Conservation (phyloP, 1,140 invertebrate species). For the Drosophila leontia region DNA sequence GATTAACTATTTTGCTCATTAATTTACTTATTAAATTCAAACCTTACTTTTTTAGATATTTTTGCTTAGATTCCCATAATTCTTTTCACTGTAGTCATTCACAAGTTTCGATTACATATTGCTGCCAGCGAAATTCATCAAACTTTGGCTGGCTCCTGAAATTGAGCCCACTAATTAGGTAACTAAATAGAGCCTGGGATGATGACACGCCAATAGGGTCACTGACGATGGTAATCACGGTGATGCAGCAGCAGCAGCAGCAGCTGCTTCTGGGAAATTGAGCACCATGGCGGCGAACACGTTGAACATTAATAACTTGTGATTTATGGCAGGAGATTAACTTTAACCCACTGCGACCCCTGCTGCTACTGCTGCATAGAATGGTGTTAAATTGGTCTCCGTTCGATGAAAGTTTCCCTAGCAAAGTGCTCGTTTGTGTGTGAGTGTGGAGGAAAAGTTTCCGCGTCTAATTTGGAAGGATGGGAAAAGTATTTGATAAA, state of each 20-base stretch:
- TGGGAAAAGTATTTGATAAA: slow-evolving; percentile 49
- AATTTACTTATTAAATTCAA: background rate
- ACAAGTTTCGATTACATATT: background rate
- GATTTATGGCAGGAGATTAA: slow-evolving; percentile 64
- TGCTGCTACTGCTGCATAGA: slow-evolving; percentile 24
- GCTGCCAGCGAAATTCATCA: slow-evolving; percentile 12
- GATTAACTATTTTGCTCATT: too few relatives aligned
- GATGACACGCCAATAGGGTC: slow-evolving; percentile 47
- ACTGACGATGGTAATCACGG: slow-evolving; percentile 22
- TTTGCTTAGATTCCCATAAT: background rate
- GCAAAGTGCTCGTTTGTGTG: slow-evolving; percentile 1
- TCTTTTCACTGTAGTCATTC: slow-evolving; percentile 22
- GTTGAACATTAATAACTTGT: slow-evolving; percentile 76
- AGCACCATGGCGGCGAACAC: slow-evolving; percentile 52
- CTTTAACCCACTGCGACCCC: slow-evolving; percentile 26
- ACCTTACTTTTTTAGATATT: background rate
- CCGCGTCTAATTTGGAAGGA: slow-evolving; percentile 47
- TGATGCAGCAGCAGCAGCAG: slow-evolving; percentile 38
- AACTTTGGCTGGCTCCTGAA: slow-evolving; percentile 11
- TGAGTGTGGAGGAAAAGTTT: slow-evolving; percentile 43
- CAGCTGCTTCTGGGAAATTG: slow-evolving; percentile 46
- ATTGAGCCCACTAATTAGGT: slow-evolving; percentile 58
- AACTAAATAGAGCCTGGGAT: slow-evolving; percentile 36
- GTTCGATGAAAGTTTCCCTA: slow-evolving; percentile 63
- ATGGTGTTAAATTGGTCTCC: slow-evolving; percentile 62